A percentile compares a stretch with the other conserved stretches of the same genome.
Conservation (phyloP, 2,113 vertebrate genomes). For the Mugil cephalus region DNA sequence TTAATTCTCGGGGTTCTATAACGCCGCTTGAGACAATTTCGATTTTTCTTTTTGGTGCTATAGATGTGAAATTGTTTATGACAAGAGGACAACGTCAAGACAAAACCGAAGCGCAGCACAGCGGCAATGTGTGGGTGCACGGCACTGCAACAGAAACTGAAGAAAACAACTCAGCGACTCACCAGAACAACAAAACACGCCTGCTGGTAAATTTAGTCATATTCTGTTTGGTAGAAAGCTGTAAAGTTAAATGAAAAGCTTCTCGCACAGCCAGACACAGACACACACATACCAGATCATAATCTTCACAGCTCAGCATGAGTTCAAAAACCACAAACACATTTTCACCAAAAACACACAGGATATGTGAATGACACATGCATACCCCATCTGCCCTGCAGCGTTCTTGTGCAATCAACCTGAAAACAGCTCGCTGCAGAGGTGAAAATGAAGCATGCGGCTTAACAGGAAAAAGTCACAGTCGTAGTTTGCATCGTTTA, state of each 20-base stretch:
- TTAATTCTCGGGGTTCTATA: no score
- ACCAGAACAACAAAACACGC: background rate
- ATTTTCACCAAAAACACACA: slow-evolving; percentile 54
- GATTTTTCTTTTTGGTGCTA: no score
- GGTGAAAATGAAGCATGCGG: background rate
- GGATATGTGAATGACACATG: slow-evolving; percentile 34
- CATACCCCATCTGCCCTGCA: rapidly evolving
- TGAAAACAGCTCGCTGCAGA: background rate
- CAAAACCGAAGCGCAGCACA: background rate
- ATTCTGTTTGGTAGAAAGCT: background rate
- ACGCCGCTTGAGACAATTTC: no score
- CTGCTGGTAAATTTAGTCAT: background rate
- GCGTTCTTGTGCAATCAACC: background rate
- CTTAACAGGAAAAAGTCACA: background rate
- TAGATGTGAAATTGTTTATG: slow-evolving; percentile 5
- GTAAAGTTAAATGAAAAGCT: background rate
- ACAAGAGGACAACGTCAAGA: no score
- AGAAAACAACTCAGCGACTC: no score
- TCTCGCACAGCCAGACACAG: background rate
- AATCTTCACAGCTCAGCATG: background rate
- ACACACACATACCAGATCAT: background rate
- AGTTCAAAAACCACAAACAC: slow-evolving; percentile 49
- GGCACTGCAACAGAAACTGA: background rate
- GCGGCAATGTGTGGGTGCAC: background rate
- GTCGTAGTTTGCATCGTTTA: background rate